phyloP scores from a whole-genome alignment of 2,888 invertebrate species.

The Idaea biselata region DNA sequence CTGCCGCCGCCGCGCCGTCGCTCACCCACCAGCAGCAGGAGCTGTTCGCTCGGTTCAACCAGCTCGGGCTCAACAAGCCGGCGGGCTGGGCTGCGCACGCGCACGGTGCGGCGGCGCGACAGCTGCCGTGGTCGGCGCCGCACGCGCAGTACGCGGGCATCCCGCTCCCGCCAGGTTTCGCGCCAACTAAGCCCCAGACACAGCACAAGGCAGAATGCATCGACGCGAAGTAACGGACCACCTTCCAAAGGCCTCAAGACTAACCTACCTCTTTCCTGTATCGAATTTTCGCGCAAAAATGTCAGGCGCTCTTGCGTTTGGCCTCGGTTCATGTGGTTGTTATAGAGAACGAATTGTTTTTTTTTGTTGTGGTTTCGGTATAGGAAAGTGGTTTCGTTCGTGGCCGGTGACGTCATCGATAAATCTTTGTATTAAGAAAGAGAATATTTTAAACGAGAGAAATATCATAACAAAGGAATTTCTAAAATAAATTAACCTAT shows the following conservation, averaged over 20 bases:
- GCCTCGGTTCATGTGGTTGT: too few relatives aligned
- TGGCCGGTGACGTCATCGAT: slow-evolving; percentile 69
- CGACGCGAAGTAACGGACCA: slow-evolving; percentile 70
- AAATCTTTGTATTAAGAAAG: slow-evolving; percentile 78
- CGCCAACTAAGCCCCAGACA: slow-evolving; percentile 55
- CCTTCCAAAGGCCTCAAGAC: background rate
- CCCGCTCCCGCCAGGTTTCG: slow-evolving; percentile 74
- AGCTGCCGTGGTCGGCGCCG: slow-evolving; percentile 23
- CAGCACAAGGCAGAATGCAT: slow-evolving; percentile 73
- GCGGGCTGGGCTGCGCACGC: slow-evolving; percentile 18
- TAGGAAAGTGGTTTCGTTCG: too few relatives aligned
- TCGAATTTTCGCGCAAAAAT: too few relatives aligned
- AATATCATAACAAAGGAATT: slow-evolving; percentile 81
- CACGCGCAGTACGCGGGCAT: slow-evolving; percentile 44
- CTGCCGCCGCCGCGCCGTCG: slow-evolving; percentile 15
- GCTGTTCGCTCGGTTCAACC: slow-evolving; percentile 68
- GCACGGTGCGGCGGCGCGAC: slow-evolving; percentile 19
- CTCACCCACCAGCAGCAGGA: slow-evolving; percentile 60
- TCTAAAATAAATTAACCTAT: slow-evolving; percentile 80
- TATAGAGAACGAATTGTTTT: too few relatives aligned
- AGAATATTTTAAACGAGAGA: slow-evolving; percentile 79
- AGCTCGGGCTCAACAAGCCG: slow-evolving; percentile 43
- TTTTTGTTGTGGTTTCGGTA: too few relatives aligned
- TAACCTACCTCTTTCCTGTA: slow-evolving; percentile 34
- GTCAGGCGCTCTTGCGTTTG: too few relatives aligned